A percentile compares a stretch with the other conserved stretches of the same genome.
These are phyloP conservation scores for Apamea anceps DNA, from an alignment of 2,888 invertebrate genomes.

Conservation along the genomic window DNA sequence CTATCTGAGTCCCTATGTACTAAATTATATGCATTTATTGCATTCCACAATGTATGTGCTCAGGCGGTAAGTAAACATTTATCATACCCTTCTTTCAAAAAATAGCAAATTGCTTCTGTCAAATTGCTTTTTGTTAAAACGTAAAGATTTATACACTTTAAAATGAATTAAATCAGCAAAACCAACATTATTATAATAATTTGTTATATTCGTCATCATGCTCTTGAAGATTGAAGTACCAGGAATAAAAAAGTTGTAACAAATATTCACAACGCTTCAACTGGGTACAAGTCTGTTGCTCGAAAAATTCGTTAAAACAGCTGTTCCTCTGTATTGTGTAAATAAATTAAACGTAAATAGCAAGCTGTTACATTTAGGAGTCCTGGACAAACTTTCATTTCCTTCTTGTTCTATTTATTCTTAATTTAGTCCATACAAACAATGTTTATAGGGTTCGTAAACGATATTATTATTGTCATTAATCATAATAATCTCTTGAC, in stretches of 20 bases:
- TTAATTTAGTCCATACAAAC: slow-evolving; percentile 15
- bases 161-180: neutral
- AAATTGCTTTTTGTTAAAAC: neutral
- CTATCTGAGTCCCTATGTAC: neutral
- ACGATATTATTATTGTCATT: neutral
- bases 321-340: slow-evolving; percentile 17
- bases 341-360: slow-evolving; percentile 35
- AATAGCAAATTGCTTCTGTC: neutral
- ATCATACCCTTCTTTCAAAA: too few relatives aligned
- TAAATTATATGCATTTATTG: too few relatives aligned
- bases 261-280: slow-evolving; percentile 20
- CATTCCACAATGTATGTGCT: too few relatives aligned
- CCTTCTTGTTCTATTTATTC: slow-evolving; percentile 23
- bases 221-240: neutral
- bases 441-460: neutral
- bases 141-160: neutral
- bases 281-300: neutral
- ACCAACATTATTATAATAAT: neutral
- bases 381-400: slow-evolving; percentile 33
- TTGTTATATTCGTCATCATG: neutral
- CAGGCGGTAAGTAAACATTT: too few relatives aligned
- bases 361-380: slow-evolving; percentile 27
- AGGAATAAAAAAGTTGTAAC: neutral
- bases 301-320: slow-evolving; percentile 21
- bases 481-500: neutral